Conservation (phyloP, 2,888 invertebrate genomes). For the Cerceris rybyensis region DNA sequence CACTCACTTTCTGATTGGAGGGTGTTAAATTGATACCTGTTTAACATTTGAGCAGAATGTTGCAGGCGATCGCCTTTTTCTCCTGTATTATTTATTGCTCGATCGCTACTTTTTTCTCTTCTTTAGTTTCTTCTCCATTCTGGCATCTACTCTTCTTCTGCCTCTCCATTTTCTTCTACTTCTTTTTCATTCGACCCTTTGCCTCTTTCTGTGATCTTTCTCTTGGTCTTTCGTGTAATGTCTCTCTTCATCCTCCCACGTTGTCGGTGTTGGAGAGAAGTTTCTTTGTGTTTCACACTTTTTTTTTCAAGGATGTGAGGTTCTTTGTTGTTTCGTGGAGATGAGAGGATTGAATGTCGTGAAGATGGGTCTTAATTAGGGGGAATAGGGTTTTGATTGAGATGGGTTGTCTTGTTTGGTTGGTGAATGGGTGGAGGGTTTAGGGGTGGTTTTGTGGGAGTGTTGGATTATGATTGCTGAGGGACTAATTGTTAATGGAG, state of each 20-base stretch:
- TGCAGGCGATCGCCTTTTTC: conserved; percentile 80
- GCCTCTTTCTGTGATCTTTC: conserved; percentile 20
- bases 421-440: too few species aligned
- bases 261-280: conserved; percentile 2
- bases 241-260: conserved; percentile 25
- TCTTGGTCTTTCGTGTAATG: conserved; percentile 5
- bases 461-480: too few species aligned
- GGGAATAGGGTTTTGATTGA: too few species aligned
- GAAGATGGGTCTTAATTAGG: too few species aligned
- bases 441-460: too few species aligned
- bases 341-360: too few species aligned
- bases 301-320: too few species aligned
- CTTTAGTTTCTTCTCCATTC: conserved; percentile 59
- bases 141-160: conserved; percentile 32
- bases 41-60: conserved; percentile 81
- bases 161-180: conserved; percentile 34
- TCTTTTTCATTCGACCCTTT: conserved; percentile 22
- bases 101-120: conserved; percentile 63
- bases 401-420: too few species aligned
- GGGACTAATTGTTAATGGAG: too few species aligned
- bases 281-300: too few species aligned
- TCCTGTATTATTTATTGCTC: conserved; percentile 77
- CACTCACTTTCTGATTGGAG: conserved; percentile 51
- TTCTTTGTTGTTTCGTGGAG: too few species aligned
- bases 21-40: conserved; percentile 80